Base-by-base conservation (phyloP, 2,888 invertebrate genomes). In the Bugulina stolonifera region DNA sequence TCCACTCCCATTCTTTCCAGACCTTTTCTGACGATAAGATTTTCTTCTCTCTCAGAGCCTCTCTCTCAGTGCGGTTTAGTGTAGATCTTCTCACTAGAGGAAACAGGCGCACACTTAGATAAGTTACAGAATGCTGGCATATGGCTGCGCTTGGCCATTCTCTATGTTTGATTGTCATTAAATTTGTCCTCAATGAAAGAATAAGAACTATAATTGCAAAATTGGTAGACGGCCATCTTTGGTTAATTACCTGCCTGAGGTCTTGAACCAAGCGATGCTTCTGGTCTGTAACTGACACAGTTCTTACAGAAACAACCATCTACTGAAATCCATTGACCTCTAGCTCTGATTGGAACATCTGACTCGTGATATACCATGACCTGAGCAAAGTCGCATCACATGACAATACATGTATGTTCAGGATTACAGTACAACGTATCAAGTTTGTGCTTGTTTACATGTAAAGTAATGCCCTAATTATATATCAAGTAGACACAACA, bases 1-100 rank as follows among this genome's bases (percentile, higher is more conserved):
- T 55, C 55, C 55, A 55, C 5, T 23, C n/a, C 55, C 55, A 55
- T 25, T 55, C 55, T 55, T 55, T 23, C 55, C 55, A 55, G 22
- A 55, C 55, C 23, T 55, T 55, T 23, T 25, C 25, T 5, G 23
- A 18, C 3, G 55, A 23, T 5, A 23, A 10, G 3, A 55, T 25
- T 23, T 55, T 55, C n/a, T 18, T 55, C n/a, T 55, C 23, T 55
- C 55, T 55, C 10, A 55, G 25, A 5, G 5, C 23, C n/a, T 55
- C 55, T 25, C 55, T 55, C 55, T 55, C 55, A 23, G 52, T 22
- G 52, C 22, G 10, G 52, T n/a, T n/a, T 5, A 18, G 18, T 10
- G 43, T 43, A 43, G 43, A 43, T 18, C 43, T 43, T 43, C 43
- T 43, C 43, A n/a, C n/a, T n/a, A n/a, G n/a, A n/a, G n/a, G n/a